Percentiles rank a stretch among this genome's conserved stretches.
Evolutionary conservation across 2,797 vertebrate genomes (phyloP).

Genomic region (Takifugu ocellatus): DNA sequence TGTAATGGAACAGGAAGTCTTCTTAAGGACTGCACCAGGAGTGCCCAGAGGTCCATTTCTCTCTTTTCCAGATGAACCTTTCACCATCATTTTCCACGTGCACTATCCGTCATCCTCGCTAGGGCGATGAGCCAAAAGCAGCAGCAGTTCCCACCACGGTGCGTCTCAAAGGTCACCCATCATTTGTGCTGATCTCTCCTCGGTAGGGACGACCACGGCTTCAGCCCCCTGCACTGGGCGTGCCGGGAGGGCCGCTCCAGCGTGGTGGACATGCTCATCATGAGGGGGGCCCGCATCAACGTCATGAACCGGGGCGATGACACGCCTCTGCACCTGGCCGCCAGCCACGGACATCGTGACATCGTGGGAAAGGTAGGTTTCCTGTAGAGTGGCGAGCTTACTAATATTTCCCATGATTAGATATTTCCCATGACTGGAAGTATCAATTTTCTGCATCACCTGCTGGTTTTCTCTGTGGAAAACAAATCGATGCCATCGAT

Average conservation of each 20-base stretch:
- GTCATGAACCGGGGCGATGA: conserved; percentile 97
- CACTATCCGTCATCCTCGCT: not conserved
- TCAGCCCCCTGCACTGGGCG: conserved; percentile 97
- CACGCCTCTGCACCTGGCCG: conserved; percentile 90
- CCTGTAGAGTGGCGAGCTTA: conserved; percentile 6
- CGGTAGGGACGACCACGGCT: conserved; percentile 92
- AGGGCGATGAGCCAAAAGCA: not conserved
- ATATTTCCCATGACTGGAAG: not conserved
- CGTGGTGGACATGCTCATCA: conserved; percentile 98
- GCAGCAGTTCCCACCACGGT: not conserved
- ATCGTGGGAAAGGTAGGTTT: conserved; percentile 89
- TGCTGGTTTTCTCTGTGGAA: no score
- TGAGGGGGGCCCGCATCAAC: conserved; percentile 95
- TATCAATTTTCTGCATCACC: no score
- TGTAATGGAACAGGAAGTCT: conserved; percentile 6
- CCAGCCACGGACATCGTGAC: conserved; percentile 93
- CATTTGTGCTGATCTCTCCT: conserved; percentile 3
- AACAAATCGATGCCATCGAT: no score
- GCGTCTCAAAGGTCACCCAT: conserved; percentile 7
- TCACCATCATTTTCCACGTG: not conserved
- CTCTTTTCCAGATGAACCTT: not conserved
- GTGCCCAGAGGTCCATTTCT: no score
- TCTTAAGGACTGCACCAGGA: not conserved
- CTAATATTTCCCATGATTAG: not conserved
- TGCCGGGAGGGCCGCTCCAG: conserved; percentile 91